Base-by-base conservation (phyloP, 2,888 invertebrate genomes). In the Chironomus tentans region DNA sequence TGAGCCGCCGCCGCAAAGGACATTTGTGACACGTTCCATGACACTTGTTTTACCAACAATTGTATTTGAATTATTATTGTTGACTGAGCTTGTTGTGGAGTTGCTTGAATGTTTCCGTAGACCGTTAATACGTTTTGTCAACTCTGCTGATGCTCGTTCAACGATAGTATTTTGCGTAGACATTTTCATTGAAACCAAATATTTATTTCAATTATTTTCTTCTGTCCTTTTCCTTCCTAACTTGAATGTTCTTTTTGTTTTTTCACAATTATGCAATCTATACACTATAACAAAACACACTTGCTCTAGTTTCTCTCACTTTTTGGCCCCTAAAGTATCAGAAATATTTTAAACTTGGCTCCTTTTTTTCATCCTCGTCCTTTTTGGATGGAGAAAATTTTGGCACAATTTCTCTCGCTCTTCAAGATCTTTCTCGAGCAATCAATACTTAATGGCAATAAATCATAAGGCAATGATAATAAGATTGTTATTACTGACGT, bases 111-210 rank as follows among this genome's bases (percentile, higher is more conserved):
- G 84, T 79, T 84, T 84, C 75, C 91, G 90, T 80, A 93, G 87
- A 78, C 93, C 93, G 81, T 92, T 94, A 85, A 95, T 94, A 81
- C 94, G 90, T 82, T 94, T 93, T 80, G 93, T 92, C 79, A 95
- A 87, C 85, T 95, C 94, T 79, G 94, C 94, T 80, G 93, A 94
- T 81, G 94, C 94, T 81, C 94, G 89, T 87, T 95, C 94, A 84
- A 95, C 94, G 15, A 72, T 72, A 15, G 72, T 72, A 28, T 72
- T 72, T 38, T 72, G 72, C n/a, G 61, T 62, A 18, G 72, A 72
- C 72, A 72, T 72, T 38, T 72, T 61, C 72, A 56, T 50, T 62
- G 24, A 21, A 24, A 72, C 61, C 21, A 22, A 21, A 22, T 22
- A 7, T 46, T 15, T 50, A 13, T n/a, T n/a, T 46, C 18, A 15